Base-by-base conservation (phyloP, 2,888 invertebrate species). In the Andrena bucephala region DNA sequence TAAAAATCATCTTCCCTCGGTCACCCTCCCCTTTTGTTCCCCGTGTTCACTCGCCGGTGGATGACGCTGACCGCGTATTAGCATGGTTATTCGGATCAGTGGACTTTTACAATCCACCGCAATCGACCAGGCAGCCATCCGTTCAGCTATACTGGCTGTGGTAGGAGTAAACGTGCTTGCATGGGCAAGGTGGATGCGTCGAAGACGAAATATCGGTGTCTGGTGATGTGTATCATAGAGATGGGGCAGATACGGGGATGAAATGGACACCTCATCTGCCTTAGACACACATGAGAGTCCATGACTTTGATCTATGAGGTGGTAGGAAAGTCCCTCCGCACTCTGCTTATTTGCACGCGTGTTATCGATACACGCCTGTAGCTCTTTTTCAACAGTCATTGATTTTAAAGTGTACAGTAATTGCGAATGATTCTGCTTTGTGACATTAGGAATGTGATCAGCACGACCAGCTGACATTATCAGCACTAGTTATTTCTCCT, bases 1-100 rank as follows among this genome's bases (percentile, higher is more conserved):
- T 91, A 92, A 93, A 93, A 92, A 93, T 93, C 90, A 92, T 91
- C 91, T 91, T 89, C 90, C 89, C 85, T 82, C 81, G 71, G 84
- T 79, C 48, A 4, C 29, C 4, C 6, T 20, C 48, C 48, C 48
- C 57, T 72, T 67, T 59, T 42, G 42, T 59, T 57, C 63, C 36
- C 57, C 76, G 24, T 33, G 27, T 20, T 73, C 63, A 27, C 52
- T 72, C 71, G 76, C 31, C 50, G 62, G 29, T 66, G 74, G 27
- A 42, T 65, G 69, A 48, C 31, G 36, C 36, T 36, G 16, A 20
- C 10, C 36, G 54, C n/a, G 76, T 74, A 74, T 79, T 75, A 57
- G 73, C 77, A 62, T 57, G 71, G 77, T 85, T 78, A 81, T 63
- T 66, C 84, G 81, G 84, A 85, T 85, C 85, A 80, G 50, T 80